phyloP scores from a whole-genome alignment of 2,797 vertebrate species.

The Oryzias sinensis region DNA sequence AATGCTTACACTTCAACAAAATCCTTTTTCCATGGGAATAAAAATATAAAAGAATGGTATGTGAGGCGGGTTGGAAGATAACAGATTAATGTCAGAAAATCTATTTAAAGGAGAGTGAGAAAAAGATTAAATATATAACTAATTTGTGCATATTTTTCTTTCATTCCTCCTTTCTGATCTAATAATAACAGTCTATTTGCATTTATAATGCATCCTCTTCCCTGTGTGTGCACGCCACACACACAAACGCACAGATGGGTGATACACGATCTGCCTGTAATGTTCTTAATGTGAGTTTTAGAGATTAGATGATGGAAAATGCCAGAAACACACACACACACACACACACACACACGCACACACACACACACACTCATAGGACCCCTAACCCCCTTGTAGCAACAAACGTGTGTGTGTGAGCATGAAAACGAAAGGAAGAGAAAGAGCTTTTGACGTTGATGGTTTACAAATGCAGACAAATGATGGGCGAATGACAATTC shows the following conservation, averaged over 20 bases:
- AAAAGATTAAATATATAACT: not conserved
- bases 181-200: constrained; percentile 77
- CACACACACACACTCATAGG: constrained; percentile 16
- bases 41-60: not conserved
- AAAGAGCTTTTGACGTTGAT: constrained; percentile 62
- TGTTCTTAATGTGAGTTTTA: constrained; percentile 68
- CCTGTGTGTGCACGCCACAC: constrained; percentile 17
- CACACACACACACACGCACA: constrained; percentile 27
- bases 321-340: constrained; percentile 34
- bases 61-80: not conserved
- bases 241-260: constrained; percentile 19
- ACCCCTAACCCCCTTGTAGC: constrained; percentile 1
- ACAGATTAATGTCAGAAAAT: not conserved
- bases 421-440: constrained; percentile 7
- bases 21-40: not conserved
- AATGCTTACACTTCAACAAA: not conserved
- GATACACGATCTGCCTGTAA: constrained; percentile 73
- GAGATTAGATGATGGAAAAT: constrained; percentile 61
- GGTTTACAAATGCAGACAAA: constrained; percentile 75
- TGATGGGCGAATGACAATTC: constrained; percentile 69
- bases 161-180: not conserved
- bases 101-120: not conserved
- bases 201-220: constrained; percentile 82
- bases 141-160: not conserved
- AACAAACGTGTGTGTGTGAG: constrained; percentile 15